Conservation (phyloP, 2,888 invertebrate genomes). For the Euplagia quadripunctaria region DNA sequence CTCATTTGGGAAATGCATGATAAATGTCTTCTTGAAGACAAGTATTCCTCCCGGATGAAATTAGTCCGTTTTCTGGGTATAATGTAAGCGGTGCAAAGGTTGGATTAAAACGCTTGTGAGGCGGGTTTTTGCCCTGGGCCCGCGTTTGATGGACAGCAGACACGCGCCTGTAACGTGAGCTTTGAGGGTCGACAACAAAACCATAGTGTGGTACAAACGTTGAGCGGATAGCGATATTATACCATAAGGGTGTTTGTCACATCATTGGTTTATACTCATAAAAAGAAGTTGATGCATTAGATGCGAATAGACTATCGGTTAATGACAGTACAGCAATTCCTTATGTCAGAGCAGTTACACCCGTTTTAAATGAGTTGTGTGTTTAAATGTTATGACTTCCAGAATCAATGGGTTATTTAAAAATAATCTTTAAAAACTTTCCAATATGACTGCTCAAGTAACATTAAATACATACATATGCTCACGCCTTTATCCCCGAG, state of each 20-base stretch:
- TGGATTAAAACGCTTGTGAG: conserved; percentile 4
- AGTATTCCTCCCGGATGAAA: conserved; percentile 9
- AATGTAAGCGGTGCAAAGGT: neutral
- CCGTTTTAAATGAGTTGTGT: neutral
- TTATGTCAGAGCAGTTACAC: too few species aligned
- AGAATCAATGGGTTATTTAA: too few species aligned
- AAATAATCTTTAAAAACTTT: too few species aligned
- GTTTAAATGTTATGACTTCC: too few species aligned
- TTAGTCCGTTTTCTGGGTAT: conserved; percentile 4
- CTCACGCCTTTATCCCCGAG: too few species aligned
- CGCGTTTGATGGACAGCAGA: conserved; percentile 12
- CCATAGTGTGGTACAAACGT: conserved; percentile 1
- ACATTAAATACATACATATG: too few species aligned
- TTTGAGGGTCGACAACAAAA: neutral
- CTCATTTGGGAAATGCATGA: neutral
- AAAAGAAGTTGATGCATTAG: neutral
- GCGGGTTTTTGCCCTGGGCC: conserved; percentile 18
- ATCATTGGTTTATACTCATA: too few species aligned
- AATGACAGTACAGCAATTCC: too few species aligned
- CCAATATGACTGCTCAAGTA: too few species aligned
- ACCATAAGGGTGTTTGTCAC: too few species aligned
- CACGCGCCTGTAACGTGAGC: conserved; percentile 15
- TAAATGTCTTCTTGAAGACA: conserved; percentile 3
- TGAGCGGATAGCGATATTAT: neutral
- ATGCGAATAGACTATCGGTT: neutral